Evolutionary conservation across 37 sponge, comb jelly and placozoan species (phyloP).

Genomic region (Hexactinellida sp.): DNA sequence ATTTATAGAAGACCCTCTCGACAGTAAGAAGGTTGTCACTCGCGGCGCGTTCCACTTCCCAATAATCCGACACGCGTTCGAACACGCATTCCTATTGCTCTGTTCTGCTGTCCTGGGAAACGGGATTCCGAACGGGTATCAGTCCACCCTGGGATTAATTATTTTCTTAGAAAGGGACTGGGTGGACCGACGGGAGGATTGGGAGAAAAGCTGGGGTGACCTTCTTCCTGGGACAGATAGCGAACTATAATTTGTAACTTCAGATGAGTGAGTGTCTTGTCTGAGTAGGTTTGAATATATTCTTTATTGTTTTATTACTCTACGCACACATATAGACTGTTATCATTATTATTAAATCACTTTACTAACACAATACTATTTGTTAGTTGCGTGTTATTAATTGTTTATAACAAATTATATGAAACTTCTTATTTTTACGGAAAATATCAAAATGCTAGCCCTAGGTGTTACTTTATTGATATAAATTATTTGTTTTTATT

Average conservation of each 20-base stretch:
- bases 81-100: slow-evolving; percentile 57
- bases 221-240: neutral
- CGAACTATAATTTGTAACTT: neutral
- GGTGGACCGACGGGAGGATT: neutral
- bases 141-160: neutral
- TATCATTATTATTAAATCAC: slow-evolving; percentile 14
- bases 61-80: slow-evolving; percentile 66
- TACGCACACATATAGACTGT: slow-evolving; percentile 15
- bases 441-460: too few relatives aligned
- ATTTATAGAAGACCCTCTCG: slow-evolving; percentile 31
- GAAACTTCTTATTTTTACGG: too few relatives aligned
- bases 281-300: neutral
- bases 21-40: slow-evolving; percentile 36
- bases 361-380: too few relatives aligned
- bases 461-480: too few relatives aligned
- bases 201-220: neutral
- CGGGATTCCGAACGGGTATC: neutral
- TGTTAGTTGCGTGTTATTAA: too few relatives aligned
- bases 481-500: too few relatives aligned
- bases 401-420: too few relatives aligned
- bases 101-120: slow-evolving; percentile 35
- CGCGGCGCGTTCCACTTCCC: slow-evolving; percentile 60
- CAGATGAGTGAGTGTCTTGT: neutral
- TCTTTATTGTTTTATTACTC: neutral
- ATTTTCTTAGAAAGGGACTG: neutral